These are phyloP conservation scores for Willisornis vidua DNA, from an alignment of 2,113 vertebrate species.

Conservation along the genomic window DNA sequence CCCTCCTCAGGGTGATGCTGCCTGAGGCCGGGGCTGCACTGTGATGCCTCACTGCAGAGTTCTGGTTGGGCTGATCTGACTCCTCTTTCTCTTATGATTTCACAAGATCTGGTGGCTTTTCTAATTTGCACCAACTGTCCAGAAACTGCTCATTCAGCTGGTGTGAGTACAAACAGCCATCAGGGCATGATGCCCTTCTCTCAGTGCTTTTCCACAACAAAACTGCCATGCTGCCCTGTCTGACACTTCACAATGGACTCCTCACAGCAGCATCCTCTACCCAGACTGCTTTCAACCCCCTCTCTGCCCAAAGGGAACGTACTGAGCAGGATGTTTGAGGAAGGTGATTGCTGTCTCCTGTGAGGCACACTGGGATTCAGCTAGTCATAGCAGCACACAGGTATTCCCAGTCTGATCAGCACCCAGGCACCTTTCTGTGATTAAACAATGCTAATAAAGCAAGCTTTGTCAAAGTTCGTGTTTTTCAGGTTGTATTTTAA, in stretches of 20 bases:
- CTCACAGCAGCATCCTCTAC: not conserved
- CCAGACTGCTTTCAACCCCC: not conserved
- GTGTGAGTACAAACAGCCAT: accelerated
- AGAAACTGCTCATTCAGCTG: not conserved
- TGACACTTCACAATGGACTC: not conserved
- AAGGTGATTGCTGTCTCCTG: not conserved
- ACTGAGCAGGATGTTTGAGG: not conserved
- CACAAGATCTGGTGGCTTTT: not conserved
- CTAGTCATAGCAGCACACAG: not conserved
- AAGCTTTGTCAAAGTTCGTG: not conserved
- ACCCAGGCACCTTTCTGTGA: not conserved
- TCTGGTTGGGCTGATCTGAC: not conserved
- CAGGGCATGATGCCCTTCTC: accelerated
- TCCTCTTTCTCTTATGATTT: not conserved
- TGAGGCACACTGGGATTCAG: not conserved
- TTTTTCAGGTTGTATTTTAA: conserved; percentile 38
- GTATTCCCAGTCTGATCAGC: not conserved
- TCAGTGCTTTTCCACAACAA: accelerated
- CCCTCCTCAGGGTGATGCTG: not conserved
- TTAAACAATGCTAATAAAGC: not conserved
- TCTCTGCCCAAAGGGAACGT: not conserved
- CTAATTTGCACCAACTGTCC: not conserved
- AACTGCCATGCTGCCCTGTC: accelerated
- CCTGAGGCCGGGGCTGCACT: accelerated
- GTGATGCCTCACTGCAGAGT: not conserved